Conservation (phyloP, 2,797 vertebrate genomes). For the Myiotriccus ornatus region DNA sequence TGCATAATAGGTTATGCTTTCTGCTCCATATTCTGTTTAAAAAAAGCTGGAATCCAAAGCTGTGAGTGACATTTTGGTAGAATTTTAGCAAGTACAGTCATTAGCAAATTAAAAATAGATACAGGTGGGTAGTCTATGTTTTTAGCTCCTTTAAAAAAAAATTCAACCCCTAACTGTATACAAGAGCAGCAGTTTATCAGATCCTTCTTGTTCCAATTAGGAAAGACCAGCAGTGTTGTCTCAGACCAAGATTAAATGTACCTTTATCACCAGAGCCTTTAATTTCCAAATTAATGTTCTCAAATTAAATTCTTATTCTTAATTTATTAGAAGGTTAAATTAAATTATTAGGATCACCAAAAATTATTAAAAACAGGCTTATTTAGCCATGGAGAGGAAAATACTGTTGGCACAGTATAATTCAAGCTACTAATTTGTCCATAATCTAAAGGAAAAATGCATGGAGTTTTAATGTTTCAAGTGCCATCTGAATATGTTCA, state of each 20-base stretch:
- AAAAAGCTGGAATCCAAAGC: slow-evolving; percentile 58
- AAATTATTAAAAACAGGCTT: background rate
- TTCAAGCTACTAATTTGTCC: background rate
- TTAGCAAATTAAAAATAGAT: slow-evolving; percentile 63
- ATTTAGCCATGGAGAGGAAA: background rate
- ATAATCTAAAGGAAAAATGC: background rate
- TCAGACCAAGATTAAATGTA: background rate
- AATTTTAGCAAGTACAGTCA: slow-evolving; percentile 61
- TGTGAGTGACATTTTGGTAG: slow-evolving; percentile 66
- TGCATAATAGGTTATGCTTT: slow-evolving; percentile 62
- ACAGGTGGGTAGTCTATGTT: slow-evolving; percentile 54
- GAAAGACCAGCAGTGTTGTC: background rate
- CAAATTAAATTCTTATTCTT: background rate
- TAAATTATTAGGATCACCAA: background rate
- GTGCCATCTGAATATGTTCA: background rate
- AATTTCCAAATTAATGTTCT: background rate
- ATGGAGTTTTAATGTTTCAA: background rate
- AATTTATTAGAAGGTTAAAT: background rate
- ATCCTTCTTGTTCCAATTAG: background rate
- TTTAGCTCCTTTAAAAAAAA: slow-evolving; percentile 21
- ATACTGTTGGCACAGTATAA: background rate
- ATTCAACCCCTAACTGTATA: background rate
- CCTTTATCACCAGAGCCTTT: background rate
- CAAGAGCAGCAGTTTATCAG: background rate
- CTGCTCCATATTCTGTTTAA: slow-evolving; percentile 54